phyloP scores from a whole-genome alignment of 2,797 vertebrate species.

The Sparidentex hasta region DNA sequence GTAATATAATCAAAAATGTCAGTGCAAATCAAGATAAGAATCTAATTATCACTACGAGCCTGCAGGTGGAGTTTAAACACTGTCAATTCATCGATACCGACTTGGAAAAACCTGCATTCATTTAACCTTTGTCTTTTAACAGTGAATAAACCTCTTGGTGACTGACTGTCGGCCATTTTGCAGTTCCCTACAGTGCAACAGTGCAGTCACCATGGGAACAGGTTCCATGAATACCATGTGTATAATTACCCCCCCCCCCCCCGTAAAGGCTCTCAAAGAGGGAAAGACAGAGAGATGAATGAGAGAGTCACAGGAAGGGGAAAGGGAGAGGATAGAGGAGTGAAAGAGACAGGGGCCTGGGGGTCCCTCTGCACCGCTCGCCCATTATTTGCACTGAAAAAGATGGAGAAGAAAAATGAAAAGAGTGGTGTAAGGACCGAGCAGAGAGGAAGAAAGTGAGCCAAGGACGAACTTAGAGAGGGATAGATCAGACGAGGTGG shows the following conservation, averaged over 20 bases:
- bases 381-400: conserved; percentile 37
- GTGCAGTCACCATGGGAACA: conserved; percentile 75
- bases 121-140: conserved; percentile 32
- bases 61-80: background rate
- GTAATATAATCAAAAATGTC: background rate
- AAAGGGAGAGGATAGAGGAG: conserved; percentile 7
- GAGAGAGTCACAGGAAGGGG: conserved; percentile 25
- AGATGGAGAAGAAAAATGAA: conserved; percentile 11
- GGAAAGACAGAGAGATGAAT: conserved; percentile 53
- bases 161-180: conserved; percentile 49
- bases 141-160: conserved; percentile 34
- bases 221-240: conserved; percentile 65
- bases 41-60: background rate
- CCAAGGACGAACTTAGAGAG: conserved; percentile 33
- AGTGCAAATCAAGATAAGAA: background rate
- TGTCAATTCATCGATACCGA: background rate
- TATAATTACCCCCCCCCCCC: conserved; percentile 57
- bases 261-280: conserved; percentile 42
- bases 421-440: conserved; percentile 1
- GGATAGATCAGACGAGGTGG: background rate
- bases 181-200: conserved; percentile 40
- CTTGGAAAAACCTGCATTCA: background rate
- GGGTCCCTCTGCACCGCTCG: conserved; percentile 35
- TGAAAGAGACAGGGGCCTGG: conserved; percentile 20
- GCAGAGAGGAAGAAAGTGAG: conserved; percentile 1